Percentiles rank a stretch among this genome's conserved stretches.
These are phyloP conservation scores for Fopius arisanus DNA, from an alignment of 1,140 invertebrate genomes.

Conservation along the genomic window DNA sequence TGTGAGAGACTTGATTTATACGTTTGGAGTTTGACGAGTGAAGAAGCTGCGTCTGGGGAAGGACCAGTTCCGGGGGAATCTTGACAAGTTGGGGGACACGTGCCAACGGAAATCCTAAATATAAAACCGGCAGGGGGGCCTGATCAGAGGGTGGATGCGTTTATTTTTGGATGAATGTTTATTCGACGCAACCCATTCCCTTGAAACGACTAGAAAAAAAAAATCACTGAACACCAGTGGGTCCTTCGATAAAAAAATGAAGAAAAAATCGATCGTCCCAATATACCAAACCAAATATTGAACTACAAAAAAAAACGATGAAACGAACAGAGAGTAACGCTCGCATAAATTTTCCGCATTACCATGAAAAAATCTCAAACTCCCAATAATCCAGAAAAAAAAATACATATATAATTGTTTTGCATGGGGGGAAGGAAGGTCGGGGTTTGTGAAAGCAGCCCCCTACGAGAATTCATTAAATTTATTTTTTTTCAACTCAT, in stretches of 20 bases:
- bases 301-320: background rate
- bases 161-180: background rate
- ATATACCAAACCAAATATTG: no score
- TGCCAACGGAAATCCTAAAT: conserved; percentile 26
- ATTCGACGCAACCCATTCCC: background rate
- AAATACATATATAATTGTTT: conserved; percentile 3
- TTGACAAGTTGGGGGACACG: conserved; percentile 11
- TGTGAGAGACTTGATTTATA: background rate
- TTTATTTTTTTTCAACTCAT: conserved; percentile 5
- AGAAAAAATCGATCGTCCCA: background rate
- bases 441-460: background rate
- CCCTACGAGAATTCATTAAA: background rate
- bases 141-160: background rate
- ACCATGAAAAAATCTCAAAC: background rate
- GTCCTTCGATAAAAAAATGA: no score
- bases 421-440: background rate
- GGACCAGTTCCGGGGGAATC: background rate
- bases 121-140: background rate
- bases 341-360: background rate
- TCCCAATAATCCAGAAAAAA: background rate
- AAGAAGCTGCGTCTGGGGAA: background rate
- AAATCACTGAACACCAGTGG: no score
- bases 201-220: background rate
- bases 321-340: no score
- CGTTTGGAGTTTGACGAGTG: background rate